A percentile compares a stretch with the other conserved stretches of the same genome.
phyloP scores from a whole-genome alignment of 2,888 invertebrate species.

The Salticus scenicus region DNA sequence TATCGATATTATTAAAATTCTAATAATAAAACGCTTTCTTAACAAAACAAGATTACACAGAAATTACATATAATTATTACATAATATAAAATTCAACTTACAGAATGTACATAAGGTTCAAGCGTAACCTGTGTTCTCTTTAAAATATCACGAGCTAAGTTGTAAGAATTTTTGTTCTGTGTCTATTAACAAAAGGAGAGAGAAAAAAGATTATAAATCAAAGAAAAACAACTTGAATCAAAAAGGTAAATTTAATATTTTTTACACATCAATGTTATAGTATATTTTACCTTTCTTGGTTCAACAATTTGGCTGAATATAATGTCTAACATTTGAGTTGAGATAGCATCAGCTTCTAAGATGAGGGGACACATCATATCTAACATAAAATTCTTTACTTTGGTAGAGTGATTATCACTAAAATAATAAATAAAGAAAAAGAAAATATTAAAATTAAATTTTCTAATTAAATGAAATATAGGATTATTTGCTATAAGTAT shows the following conservation, averaged over 20 bases:
- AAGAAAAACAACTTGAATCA: no score
- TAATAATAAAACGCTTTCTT: no score
- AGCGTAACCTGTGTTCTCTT: constrained; percentile 93
- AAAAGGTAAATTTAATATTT: no score
- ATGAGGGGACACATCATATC: constrained; percentile 96
- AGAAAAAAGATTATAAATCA: not conserved
- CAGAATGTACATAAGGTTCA: constrained; percentile 95
- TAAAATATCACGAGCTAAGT: constrained; percentile 91
- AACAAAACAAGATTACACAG: no score
- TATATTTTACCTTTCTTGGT: constrained; percentile 81
- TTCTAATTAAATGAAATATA: no score
- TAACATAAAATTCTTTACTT: constrained; percentile 97
- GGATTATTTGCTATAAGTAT: no score
- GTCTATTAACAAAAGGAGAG: constrained; percentile 55
- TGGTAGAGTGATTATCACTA: constrained; percentile 91
- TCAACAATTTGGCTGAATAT: constrained; percentile 95
- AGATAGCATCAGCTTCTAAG: constrained; percentile 95
- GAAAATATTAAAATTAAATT: not conserved
- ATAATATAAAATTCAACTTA: constrained; percentile 79
- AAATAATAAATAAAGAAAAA: constrained; percentile 19
- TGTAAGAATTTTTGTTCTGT: constrained; percentile 72
- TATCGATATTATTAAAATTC: no score
- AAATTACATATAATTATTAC: no score
- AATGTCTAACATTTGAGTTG: constrained; percentile 93
- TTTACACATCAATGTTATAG: no score